phyloP scores from a whole-genome alignment of 2,797 vertebrate species.

The Leptatherina wallacei region DNA sequence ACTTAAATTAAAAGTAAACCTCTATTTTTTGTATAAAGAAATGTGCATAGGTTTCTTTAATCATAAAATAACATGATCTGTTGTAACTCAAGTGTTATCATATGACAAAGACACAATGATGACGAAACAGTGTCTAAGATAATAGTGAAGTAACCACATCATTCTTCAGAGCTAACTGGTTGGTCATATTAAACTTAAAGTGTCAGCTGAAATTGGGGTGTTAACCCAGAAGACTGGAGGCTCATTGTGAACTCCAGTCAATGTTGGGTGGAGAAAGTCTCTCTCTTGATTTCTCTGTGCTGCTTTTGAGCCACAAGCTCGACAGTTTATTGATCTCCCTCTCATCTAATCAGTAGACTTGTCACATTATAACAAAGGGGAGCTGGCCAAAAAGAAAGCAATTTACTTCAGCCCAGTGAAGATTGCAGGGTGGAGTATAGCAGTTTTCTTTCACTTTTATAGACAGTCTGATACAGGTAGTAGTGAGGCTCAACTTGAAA shows the following conservation, averaged over 20 bases:
- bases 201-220: conserved; percentile 47
- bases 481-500: conserved; percentile 56
- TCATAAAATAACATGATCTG: background rate
- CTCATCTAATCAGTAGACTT: conserved; percentile 86
- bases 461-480: conserved; percentile 69
- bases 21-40: background rate
- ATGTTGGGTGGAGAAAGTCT: conserved; percentile 70
- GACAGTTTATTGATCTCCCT: conserved; percentile 85
- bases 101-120: background rate
- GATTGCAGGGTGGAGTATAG: conserved; percentile 78
- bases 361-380: conserved; percentile 87
- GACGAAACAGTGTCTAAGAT: conserved; percentile 4
- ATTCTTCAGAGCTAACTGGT: conserved; percentile 58
- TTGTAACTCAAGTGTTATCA: background rate
- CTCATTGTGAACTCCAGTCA: conserved; percentile 49
- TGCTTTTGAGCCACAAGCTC: conserved; percentile 78
- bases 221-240: conserved; percentile 45
- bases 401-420: conserved; percentile 82
- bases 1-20: too few relatives aligned
- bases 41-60: background rate
- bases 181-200: conserved; percentile 53
- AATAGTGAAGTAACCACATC: conserved; percentile 19
- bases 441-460: conserved; percentile 73
- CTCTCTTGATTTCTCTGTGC: conserved; percentile 74
- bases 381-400: conserved; percentile 85